Base-by-base conservation (phyloP, 2,113 vertebrate genomes). In the Orcinus orca region DNA sequence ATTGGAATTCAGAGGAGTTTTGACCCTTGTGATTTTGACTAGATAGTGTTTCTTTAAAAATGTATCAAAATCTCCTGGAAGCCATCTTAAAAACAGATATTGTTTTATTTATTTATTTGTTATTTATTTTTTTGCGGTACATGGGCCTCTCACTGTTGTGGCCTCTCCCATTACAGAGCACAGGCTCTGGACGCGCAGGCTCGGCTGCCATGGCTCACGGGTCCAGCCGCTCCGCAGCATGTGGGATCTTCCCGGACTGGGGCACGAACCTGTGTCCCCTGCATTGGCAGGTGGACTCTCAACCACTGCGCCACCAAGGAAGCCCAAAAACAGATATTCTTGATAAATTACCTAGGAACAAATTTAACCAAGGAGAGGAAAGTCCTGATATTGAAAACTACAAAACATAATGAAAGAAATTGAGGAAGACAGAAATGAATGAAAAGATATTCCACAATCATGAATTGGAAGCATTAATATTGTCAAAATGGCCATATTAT, bases 41-140 rank as follows among this genome's bases (percentile, higher is more conserved):
- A 84, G 58, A 71, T 25, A 76, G 5, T 12, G 68, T 90, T 92
- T 92, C 63, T 92, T 36, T 47, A 81, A 88, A 87, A 89, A 82
- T 8, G 18, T 83, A 83, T 77, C 14, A 33, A 82, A 95, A 63
- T 86, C 53, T 88, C 63, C 55, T 15, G 8, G 8, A 50, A 50
- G 47, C 47, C 47, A 50, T 50, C 47, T 50, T 50, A 50, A 50
- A 50, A 50, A 50, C 47, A 50, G 47, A 80, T 58, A 80, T 58
- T 80, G 21, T 58, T 58, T 47, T 47, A 47, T 47, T 47, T 47
- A 47, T 47, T 47, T 47, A 47, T 47, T 44, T 47, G 10, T 47
- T 47, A 47, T 47, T 47, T 47, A 47, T 44, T 44, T 44, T 44
- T 44, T 44, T 44, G 8, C 1, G 44, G 44, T 44, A 44, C 44